A percentile compares a stretch with the other conserved stretches of the same genome.
These are phyloP conservation scores for Dysmachus trigonus DNA, from an alignment of 2,888 invertebrate genomes.

Conservation along the genomic window DNA sequence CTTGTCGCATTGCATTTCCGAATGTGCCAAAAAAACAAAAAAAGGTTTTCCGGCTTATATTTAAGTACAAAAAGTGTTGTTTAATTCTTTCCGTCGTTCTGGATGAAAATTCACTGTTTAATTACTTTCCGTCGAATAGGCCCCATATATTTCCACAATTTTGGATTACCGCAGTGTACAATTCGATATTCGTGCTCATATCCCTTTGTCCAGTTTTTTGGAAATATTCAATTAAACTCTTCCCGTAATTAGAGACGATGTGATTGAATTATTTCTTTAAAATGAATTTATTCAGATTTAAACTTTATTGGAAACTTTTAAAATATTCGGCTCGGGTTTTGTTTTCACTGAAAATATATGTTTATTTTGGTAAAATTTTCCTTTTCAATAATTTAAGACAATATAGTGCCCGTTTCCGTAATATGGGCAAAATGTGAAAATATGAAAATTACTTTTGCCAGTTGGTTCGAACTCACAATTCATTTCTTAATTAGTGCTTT, in stretches of 20 bases:
- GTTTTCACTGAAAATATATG: neutral
- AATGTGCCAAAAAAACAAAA: neutral
- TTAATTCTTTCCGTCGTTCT: neutral
- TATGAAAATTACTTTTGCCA: neutral
- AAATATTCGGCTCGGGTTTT: neutral
- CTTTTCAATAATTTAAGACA: neutral
- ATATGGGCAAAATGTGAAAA: neutral
- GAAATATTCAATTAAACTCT: neutral
- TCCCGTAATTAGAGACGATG: neutral
- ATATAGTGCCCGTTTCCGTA: too few species aligned
- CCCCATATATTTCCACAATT: neutral
- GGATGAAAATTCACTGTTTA: neutral
- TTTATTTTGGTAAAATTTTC: neutral
- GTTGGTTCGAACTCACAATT: neutral
- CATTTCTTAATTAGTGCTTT: neutral
- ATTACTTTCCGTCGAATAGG: neutral
- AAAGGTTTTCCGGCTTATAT: neutral
- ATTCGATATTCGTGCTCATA: neutral
- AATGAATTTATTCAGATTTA: neutral
- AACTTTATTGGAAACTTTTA: neutral
- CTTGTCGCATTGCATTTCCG: neutral
- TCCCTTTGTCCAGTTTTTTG: neutral
- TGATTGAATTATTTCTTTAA: neutral
- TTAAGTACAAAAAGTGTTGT: constrained; percentile 6
- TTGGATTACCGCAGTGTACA: neutral